phyloP scores from a whole-genome alignment of 2,797 vertebrate species.

The Galago senegalensis region DNA sequence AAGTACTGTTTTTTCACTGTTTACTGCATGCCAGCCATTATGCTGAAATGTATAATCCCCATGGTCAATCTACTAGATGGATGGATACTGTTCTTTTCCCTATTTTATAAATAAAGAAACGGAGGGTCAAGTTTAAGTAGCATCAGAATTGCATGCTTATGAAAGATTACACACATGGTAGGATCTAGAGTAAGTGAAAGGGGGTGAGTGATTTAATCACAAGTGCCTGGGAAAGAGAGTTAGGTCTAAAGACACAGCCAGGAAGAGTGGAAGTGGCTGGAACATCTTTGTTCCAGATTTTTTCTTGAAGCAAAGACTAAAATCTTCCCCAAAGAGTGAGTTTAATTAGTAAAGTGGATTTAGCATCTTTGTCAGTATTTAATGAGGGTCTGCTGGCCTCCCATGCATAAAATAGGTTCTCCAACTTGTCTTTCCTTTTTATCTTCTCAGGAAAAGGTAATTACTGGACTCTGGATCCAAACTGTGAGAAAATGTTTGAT shows the following conservation, averaged over 20 bases:
- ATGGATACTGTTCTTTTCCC: neutral
- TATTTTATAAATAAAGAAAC: neutral
- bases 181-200: neutral
- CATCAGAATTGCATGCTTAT: neutral
- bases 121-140: neutral
- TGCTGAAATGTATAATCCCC: neutral
- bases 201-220: neutral
- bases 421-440: constrained; percentile 47
- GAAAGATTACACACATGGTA: neutral
- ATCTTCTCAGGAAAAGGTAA: constrained; percentile 95
- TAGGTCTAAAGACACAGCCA: neutral
- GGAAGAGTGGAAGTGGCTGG: neutral
- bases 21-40: neutral
- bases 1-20: constrained; percentile 9
- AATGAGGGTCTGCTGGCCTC: neutral
- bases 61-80: neutral
- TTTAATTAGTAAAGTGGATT: neutral
- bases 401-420: neutral
- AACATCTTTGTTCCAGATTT: constrained; percentile 3
- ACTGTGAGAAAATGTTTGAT: constrained; percentile 99
- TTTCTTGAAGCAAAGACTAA: neutral
- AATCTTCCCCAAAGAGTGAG: neutral
- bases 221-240: neutral
- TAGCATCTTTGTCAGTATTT: neutral
- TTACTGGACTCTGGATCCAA: constrained; percentile 99